Conservation (phyloP, 2,113 vertebrate species). For the Callipepla californica region DNA sequence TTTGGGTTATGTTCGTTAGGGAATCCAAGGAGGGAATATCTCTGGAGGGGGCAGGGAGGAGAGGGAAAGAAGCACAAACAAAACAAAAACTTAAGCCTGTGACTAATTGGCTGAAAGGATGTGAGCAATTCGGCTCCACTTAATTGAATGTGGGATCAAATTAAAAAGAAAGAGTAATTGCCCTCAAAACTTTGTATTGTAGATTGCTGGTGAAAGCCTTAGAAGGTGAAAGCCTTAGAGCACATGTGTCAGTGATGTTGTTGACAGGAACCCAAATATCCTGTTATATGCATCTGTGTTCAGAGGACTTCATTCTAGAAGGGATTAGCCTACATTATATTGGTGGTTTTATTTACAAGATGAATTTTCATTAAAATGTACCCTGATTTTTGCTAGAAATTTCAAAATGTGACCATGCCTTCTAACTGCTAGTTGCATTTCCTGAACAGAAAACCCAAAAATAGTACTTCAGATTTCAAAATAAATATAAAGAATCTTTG, state of each 20-base stretch:
- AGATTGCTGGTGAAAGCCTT: background rate
- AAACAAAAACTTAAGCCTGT: constrained; percentile 41
- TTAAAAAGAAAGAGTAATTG: constrained; percentile 52
- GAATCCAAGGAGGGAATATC: background rate
- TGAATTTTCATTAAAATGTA: constrained; percentile 3
- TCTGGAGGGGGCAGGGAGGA: background rate
- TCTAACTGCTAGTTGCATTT: background rate
- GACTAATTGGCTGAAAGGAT: constrained; percentile 46
- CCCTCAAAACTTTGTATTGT: constrained; percentile 45
- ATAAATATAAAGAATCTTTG: background rate
- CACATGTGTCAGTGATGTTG: background rate
- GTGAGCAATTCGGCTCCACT: background rate
- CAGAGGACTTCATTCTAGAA: background rate
- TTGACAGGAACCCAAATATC: constrained; percentile 36
- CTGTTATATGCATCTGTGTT: background rate
- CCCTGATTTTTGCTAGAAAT: constrained; percentile 28
- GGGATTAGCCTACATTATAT: background rate
- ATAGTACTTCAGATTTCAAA: background rate
- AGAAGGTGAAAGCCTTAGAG: constrained; percentile 6
- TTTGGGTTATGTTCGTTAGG: background rate
- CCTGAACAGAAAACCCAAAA: background rate
- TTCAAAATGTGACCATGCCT: constrained; percentile 9
- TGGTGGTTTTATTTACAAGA: constrained; percentile 1
- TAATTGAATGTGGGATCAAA: constrained; percentile 44
- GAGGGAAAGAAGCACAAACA: background rate